Conservation (phyloP, 2,797 vertebrate species). For the Apogon talboti region DNA sequence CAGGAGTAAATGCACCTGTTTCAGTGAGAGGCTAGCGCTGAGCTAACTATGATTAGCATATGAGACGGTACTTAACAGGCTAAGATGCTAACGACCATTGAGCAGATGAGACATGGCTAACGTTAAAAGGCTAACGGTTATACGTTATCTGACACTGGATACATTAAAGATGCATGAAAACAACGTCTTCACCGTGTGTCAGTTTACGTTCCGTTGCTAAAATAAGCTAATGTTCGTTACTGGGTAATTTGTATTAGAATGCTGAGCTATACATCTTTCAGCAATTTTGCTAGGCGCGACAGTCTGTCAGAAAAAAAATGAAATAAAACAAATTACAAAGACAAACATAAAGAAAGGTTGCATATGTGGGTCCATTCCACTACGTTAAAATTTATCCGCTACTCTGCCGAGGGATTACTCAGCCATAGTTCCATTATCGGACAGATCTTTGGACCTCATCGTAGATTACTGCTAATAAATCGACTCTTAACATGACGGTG, state of each 20-base stretch:
- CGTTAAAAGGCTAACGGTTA: not conserved
- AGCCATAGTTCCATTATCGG: constrained; percentile 56
- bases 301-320: not conserved
- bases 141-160: constrained; percentile 20
- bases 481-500: fast-evolving
- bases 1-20: constrained; percentile 7
- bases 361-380: fast-evolving
- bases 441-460: constrained; percentile 1
- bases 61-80: not conserved
- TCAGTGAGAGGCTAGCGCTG: constrained; percentile 3
- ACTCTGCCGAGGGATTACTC: not conserved
- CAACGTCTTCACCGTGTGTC: not conserved
- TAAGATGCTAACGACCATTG: constrained; percentile 7
- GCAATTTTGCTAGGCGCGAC: not conserved
- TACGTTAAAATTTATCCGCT: not conserved
- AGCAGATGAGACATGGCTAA: not conserved
- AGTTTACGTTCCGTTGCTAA: constrained; percentile 18
- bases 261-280: constrained; percentile 8
- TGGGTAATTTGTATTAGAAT: not conserved
- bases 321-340: not conserved
- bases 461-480: not conserved
- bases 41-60: constrained; percentile 8
- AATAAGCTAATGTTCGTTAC: not conserved
- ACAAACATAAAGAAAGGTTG: not conserved
- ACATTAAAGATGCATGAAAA: constrained; percentile 52